These are phyloP conservation scores for Seriola aureovittata DNA, from an alignment of 2,113 vertebrate species.

Conservation along the genomic window DNA sequence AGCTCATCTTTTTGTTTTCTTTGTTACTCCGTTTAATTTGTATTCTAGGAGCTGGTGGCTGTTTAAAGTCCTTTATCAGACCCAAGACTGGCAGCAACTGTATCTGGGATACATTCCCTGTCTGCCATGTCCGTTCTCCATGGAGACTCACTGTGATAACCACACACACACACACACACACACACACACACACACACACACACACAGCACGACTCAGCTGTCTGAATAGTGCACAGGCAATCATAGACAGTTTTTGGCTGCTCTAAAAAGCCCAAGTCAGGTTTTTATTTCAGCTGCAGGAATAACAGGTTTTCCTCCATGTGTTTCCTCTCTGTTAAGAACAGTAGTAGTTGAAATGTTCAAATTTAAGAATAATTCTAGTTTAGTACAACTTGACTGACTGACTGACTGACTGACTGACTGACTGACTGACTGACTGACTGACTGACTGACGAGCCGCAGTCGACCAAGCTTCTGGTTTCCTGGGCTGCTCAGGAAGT, in stretches of 20 bases:
- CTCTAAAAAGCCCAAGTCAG: constrained; percentile 15
- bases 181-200: constrained; percentile 14
- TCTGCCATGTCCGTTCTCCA: constrained; percentile 62
- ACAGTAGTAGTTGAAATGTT: neutral
- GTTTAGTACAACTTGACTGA: too few relatives aligned
- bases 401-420: too few relatives aligned
- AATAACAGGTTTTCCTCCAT: neutral
- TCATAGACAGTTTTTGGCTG: constrained; percentile 15
- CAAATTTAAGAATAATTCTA: too few relatives aligned
- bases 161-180: constrained; percentile 23
- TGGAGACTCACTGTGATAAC: constrained; percentile 55
- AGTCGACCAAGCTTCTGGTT: too few relatives aligned
- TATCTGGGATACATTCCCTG: constrained; percentile 65
- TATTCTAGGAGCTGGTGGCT: constrained; percentile 45
- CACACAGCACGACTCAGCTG: constrained; percentile 10
- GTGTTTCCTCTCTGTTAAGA: neutral
- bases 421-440: too few relatives aligned
- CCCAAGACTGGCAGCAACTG: constrained; percentile 55
- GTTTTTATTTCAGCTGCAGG: constrained; percentile 9
- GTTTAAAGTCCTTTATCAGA: constrained; percentile 59
- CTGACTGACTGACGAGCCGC: too few relatives aligned
- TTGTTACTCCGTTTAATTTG: constrained; percentile 54
- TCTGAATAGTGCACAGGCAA: constrained; percentile 27
- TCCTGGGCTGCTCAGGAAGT: too few relatives aligned
- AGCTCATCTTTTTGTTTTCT: constrained; percentile 32